A percentile compares a stretch with the other conserved stretches of the same genome.
Conservation (phyloP, 2,888 invertebrate species). For the Siphlonurus alternatus region DNA sequence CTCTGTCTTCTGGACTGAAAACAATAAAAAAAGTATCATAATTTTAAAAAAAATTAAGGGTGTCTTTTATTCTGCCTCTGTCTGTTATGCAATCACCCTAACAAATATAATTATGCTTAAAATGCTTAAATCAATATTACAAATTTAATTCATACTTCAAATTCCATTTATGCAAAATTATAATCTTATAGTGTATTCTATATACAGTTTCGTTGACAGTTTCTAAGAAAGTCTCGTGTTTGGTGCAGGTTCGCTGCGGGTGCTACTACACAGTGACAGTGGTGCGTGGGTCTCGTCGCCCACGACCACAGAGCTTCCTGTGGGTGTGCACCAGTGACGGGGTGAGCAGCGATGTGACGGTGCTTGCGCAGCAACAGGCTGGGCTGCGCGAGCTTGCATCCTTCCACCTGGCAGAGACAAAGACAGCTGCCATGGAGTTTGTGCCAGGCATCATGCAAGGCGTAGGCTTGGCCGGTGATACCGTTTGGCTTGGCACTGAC, state of each 20-base stretch:
- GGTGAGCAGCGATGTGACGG: constrained; percentile 39
- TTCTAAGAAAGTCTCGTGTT: neutral
- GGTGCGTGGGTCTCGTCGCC: constrained; percentile 36
- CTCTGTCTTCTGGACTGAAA: no score
- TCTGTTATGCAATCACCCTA: no score
- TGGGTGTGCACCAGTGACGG: constrained; percentile 83
- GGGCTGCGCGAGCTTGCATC: constrained; percentile 41
- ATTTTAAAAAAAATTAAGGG: no score
- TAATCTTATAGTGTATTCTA: no score
- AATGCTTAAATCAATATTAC: no score
- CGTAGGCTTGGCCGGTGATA: constrained; percentile 32
- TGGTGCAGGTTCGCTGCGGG: constrained; percentile 65
- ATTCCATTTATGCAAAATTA: no score
- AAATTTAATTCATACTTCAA: no score
- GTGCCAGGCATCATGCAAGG: constrained; percentile 41
- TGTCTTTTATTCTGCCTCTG: no score
- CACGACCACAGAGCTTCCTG: constrained; percentile 57
- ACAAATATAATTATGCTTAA: no score
- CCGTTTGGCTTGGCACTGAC: constrained; percentile 89
- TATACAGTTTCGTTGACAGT: neutral
- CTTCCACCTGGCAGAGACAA: constrained; percentile 63
- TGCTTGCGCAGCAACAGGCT: constrained; percentile 55
- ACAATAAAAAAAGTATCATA: no score
- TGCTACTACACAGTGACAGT: constrained; percentile 55
- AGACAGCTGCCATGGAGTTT: constrained; percentile 69